Base-by-base conservation (phyloP, 2,888 invertebrate genomes). In the Coleophora flavipennella region DNA sequence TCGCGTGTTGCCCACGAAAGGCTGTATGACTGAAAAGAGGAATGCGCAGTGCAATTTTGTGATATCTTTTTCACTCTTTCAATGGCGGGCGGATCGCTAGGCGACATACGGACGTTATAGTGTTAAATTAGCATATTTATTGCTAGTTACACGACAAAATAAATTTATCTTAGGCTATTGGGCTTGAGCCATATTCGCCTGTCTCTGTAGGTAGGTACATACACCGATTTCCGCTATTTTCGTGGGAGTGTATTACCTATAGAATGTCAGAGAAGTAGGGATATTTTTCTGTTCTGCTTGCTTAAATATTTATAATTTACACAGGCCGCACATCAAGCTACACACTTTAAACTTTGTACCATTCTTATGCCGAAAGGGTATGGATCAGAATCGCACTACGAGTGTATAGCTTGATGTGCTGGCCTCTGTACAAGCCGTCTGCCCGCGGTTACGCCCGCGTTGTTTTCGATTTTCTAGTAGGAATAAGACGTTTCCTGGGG, bases 61-160 rank as follows among this genome's bases (percentile, higher is more conserved):
- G 80, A 81, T 80, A 79, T 83, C 81, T 84, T 83, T 83, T 83
- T 80, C 79, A 76, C 78, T 80, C 76, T 76, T 76, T 76, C 76
- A 71, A 73, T 72, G 72, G 69, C 59, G 20, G 20, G n/a, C 61
- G 60, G 63, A 63, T 59, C 60, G 62, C 65, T 67, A 69, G 79
- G 78, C 81, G 80, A 81, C 83, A 80, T 83, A 81, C 76, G 81
- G 83, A 72, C 77, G 79, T 71, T 80, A 80, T 80, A 78, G 78
- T 74, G 72, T 73, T 64, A 70, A 77, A 81, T 84, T 84, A 78
- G 75, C 83, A 83, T 83, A 83, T 83, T 83, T 83, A 84, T 83
- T 79, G 76, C 71, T 79, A 72, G 77, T 79, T 74, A 77, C 70
- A 71, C 62, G 76, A 74, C 62, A 62, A 73, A 74, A 77, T 78